phyloP scores from a whole-genome alignment of 2,113 vertebrate genomes.

The Lontra canadensis region DNA sequence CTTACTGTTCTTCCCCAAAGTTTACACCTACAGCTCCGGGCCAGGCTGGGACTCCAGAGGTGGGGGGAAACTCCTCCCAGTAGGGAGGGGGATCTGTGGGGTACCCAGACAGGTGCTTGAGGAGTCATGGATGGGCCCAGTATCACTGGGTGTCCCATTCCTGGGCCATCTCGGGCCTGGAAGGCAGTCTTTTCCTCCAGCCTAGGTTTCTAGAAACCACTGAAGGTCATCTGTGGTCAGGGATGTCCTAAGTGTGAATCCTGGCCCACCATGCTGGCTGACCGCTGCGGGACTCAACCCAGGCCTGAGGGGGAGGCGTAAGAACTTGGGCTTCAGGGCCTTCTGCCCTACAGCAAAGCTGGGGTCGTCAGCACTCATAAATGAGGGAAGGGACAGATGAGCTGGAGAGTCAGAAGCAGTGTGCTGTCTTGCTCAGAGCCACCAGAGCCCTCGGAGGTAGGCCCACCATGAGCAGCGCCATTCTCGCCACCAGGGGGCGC shows the following conservation, averaged over 20 bases:
- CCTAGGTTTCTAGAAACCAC: not conserved
- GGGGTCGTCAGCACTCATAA: not conserved
- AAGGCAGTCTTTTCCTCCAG: not conserved
- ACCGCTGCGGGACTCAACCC: not conserved
- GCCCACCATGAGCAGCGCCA: rapidly evolving
- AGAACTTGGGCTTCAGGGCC: too few relatives aligned
- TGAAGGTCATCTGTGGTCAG: not conserved
- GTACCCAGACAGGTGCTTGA: not conserved
- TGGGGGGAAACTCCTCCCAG: not conserved
- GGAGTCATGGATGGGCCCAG: not conserved
- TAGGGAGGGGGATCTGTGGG: not conserved
- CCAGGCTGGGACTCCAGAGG: not conserved
- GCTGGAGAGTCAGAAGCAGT: not conserved
- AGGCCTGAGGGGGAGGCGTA: not conserved
- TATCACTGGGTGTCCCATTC: not conserved
- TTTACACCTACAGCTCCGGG: not conserved
- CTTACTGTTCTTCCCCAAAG: not conserved
- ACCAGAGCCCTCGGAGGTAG: rapidly evolving
- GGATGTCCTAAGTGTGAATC: not conserved
- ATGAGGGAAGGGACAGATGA: not conserved
- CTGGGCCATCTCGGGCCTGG: not conserved
- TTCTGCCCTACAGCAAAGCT: not conserved
- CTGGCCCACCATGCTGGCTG: too few relatives aligned
- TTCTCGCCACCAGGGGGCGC: constrained; percentile 67
- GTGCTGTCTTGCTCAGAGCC: rapidly evolving